phyloP scores from a whole-genome alignment of 2,797 vertebrate species.

The Bovichtus diacanthus region DNA sequence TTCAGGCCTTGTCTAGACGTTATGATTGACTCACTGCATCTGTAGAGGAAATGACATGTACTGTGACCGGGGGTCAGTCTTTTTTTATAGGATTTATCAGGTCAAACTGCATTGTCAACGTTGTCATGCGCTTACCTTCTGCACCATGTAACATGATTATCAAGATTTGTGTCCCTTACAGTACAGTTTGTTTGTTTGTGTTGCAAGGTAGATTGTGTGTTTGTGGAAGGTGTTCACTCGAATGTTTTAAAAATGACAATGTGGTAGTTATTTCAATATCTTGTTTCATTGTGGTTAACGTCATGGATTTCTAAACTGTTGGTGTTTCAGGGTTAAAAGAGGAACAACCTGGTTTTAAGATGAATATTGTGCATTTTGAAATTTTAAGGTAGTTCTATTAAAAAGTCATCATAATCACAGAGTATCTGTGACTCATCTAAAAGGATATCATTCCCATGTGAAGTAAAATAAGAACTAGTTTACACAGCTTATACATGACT shows the following conservation, averaged over 20 bases:
- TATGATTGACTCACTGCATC: conserved; percentile 47
- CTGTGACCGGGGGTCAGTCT: conserved; percentile 17
- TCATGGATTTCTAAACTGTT: background rate
- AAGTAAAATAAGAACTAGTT: background rate
- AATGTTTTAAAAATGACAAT: background rate
- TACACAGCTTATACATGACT: background rate
- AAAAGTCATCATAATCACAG: no score
- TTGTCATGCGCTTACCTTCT: background rate
- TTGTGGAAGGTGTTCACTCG: conserved; percentile 16
- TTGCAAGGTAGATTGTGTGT: background rate
- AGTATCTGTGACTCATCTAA: no score
- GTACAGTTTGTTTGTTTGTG: background rate
- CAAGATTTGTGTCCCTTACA: background rate
- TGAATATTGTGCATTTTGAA: background rate
- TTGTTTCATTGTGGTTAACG: background rate
- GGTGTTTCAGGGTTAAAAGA: background rate
- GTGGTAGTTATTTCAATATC: background rate
- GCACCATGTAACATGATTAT: background rate
- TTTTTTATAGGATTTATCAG: conserved; percentile 5
- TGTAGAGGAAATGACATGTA: conserved; percentile 13
- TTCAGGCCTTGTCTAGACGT: conserved; percentile 52
- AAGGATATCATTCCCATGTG: no score
- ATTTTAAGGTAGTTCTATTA: no score
- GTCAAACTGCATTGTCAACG: background rate
- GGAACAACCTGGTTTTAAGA: background rate